Percentiles rank a stretch among this genome's conserved stretches.
phyloP scores from a whole-genome alignment of 2,888 invertebrate species.

The Brenthis ino region DNA sequence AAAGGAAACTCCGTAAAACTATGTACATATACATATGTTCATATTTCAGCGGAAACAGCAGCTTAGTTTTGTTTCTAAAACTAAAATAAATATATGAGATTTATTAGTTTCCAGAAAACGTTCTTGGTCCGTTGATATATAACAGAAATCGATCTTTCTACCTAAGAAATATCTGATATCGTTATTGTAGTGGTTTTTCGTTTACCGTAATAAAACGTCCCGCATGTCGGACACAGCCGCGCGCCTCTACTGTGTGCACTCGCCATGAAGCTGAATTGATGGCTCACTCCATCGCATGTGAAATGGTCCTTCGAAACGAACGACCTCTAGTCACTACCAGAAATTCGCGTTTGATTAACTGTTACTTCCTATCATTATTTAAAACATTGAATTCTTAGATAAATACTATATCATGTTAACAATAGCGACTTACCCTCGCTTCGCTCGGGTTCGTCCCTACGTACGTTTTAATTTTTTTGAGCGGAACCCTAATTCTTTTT shows the following conservation, averaged over 20 bases:
- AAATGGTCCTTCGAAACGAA: constrained; percentile 80
- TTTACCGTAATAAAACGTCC: constrained; percentile 75
- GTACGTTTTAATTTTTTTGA: too few relatives aligned
- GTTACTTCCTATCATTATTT: constrained; percentile 37
- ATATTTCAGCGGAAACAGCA: too few relatives aligned
- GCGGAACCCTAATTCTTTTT: too few relatives aligned
- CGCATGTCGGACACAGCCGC: constrained; percentile 70
- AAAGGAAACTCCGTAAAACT: too few relatives aligned
- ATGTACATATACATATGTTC: too few relatives aligned
- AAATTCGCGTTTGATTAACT: constrained; percentile 80
- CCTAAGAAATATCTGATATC: constrained; percentile 13
- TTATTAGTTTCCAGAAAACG: too few relatives aligned
- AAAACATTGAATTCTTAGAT: neutral
- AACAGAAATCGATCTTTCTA: constrained; percentile 4
- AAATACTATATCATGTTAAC: neutral
- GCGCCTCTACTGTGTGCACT: constrained; percentile 66
- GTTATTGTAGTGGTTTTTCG: constrained; percentile 73
- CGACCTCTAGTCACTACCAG: constrained; percentile 73
- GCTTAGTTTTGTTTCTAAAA: too few relatives aligned
- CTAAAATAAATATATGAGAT: too few relatives aligned
- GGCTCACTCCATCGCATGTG: constrained; percentile 78
- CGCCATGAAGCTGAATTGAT: constrained; percentile 79
- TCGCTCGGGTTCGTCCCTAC: too few relatives aligned
- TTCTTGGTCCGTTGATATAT: neutral
- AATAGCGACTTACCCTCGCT: too few relatives aligned